Conservation (phyloP, 1,140 invertebrate species). For the Drosophila subobscura region DNA sequence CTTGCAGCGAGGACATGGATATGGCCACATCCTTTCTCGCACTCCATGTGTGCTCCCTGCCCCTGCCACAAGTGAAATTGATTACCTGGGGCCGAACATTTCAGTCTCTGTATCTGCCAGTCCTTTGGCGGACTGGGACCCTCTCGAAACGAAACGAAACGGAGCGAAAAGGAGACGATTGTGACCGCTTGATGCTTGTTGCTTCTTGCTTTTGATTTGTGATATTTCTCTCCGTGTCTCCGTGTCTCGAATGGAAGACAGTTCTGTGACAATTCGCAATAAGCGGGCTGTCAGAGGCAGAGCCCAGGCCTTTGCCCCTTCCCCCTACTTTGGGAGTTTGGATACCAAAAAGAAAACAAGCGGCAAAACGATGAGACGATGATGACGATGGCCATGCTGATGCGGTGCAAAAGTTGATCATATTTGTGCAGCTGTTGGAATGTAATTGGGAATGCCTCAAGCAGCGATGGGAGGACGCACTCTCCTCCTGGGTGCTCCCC, state of each 20-base stretch:
- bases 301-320: not conserved
- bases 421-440: slow-evolving; percentile 40
- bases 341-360: slow-evolving; percentile 38
- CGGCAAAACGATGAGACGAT: slow-evolving; percentile 17
- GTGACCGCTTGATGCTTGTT: slow-evolving; percentile 40
- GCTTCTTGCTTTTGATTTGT: slow-evolving; percentile 47
- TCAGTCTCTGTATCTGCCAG: slow-evolving; percentile 10
- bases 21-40: too few species aligned
- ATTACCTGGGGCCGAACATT: slow-evolving; percentile 29
- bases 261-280: slow-evolving; percentile 65
- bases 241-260: slow-evolving; percentile 6
- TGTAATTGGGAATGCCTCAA: slow-evolving; percentile 39
- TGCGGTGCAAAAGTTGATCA: slow-evolving; percentile 11
- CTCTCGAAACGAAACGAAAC: slow-evolving; percentile 46
- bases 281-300: slow-evolving; percentile 72
- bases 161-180: slow-evolving; percentile 46
- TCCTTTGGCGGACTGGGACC: slow-evolving; percentile 11
- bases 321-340: not conserved
- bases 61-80: slow-evolving; percentile 24
- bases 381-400: not conserved
- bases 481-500: too few species aligned
- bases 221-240: slow-evolving; percentile 4
- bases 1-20: slow-evolving; percentile 15
- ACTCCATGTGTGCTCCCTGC: not conserved
- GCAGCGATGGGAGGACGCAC: slow-evolving; percentile 3